Evolutionary conservation across 1,140 invertebrate genomes (phyloP).

Genomic region (Hyles euphorbiae): DNA sequence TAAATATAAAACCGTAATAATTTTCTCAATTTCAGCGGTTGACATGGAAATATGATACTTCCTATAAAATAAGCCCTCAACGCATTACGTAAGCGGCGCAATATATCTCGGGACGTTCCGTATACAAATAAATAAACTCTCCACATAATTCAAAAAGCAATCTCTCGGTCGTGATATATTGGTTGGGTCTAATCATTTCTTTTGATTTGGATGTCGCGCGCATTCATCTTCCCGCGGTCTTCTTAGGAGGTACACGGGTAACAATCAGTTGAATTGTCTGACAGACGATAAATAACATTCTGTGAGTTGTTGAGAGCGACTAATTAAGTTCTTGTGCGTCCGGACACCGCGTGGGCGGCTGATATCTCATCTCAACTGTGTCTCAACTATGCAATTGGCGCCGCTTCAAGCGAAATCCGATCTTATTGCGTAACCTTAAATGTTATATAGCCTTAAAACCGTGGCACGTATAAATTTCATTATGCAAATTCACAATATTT

Average conservation of each 20-base stretch:
- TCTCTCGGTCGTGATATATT: slow-evolving; percentile 12
- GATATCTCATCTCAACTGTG: slow-evolving; percentile 32
- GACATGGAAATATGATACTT: too few relatives aligned
- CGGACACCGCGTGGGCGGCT: slow-evolving; percentile 45
- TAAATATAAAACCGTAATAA: too few relatives aligned
- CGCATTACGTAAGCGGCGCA: too few relatives aligned
- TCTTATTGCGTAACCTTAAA: slow-evolving; percentile 10
- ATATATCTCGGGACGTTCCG: too few relatives aligned
- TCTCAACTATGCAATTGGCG: slow-evolving; percentile 31
- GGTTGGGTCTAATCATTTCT: slow-evolving; percentile 26
- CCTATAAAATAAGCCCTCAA: too few relatives aligned
- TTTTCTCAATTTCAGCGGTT: too few relatives aligned
- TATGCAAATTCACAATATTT: slow-evolving; percentile 40
- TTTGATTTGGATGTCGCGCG: slow-evolving; percentile 20
- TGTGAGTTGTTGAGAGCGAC: slow-evolving; percentile 45
- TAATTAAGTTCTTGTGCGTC: slow-evolving; percentile 64
- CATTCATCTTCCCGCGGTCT: slow-evolving; percentile 17
- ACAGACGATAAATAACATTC: slow-evolving; percentile 54
- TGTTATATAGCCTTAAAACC: neutral
- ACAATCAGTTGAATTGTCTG: slow-evolving; percentile 51
- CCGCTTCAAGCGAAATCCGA: slow-evolving; percentile 11
- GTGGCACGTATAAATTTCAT: slow-evolving; percentile 16
- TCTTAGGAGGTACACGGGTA: slow-evolving; percentile 11
- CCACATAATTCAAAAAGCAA: neutral
- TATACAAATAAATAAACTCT: slow-evolving; percentile 4